Base-by-base conservation (phyloP, 2,888 invertebrate genomes). In the Mylabris sibirica region DNA sequence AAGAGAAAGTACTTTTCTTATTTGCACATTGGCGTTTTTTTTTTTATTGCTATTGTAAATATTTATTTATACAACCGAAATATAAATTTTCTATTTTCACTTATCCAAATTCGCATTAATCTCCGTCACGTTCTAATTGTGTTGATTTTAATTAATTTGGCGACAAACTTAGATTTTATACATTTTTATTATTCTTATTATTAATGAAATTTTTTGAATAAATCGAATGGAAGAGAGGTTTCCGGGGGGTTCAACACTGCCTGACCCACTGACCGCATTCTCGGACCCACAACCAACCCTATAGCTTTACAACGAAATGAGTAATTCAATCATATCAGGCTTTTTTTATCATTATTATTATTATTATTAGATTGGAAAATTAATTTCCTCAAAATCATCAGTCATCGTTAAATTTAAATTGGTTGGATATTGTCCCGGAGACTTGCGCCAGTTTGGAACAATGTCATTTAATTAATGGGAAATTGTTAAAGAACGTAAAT, bases 181-280 rank as follows among this genome's bases (percentile, higher is more conserved):
- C 8, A 6, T 30, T 30, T 8, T 30, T 30, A 30, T 8, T 30
- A 6, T 30, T 30, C 30, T 30, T 30, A 30, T 8, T 30, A 8
- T 6, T 30, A 30, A n/a, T n/a, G n/a, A n/a, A n/a, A n/a, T n/a
- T 30, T 30, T 30, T 30, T 30, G 30, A 30, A 3, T 53, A 11
- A 53, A 53, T 17, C 6, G 22, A 17, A 11, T n/a, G 17, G 17
- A 49, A 14, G 24, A 22, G 4, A 57, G 0, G 24, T 57, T 20
- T 20, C 20, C 24, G 57, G 22, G 57, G 57, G 57, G 22, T 20
- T 22, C 57, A 49, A 49, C 49, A 57, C 20, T n/a, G 20, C 24
- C 64, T 64, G 68, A 65, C 68, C 68, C 26, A 68, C 34, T 68
- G 53, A 68, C 68, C 68, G 68, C 65, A 63, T 68, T 68, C 38